Evolutionary conservation across 2,113 vertebrate species (phyloP).

Genomic region (Hydropotes inermis): DNA sequence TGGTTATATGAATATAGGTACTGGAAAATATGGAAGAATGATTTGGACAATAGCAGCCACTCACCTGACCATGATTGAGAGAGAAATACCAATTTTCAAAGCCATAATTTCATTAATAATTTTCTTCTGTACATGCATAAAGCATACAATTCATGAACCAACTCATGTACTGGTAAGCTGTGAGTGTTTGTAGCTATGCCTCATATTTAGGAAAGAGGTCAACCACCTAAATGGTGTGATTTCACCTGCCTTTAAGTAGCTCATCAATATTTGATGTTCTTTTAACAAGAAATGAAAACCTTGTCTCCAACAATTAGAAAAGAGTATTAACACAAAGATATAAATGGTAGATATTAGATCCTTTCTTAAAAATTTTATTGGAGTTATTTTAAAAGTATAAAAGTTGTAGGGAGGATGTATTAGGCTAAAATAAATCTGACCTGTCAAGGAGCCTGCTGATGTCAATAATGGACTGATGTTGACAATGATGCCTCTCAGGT

Average conservation of each 20-base stretch:
- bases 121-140: neutral
- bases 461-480: neutral
- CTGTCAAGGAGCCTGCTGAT: neutral
- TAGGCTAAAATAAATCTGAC: constrained; percentile 4
- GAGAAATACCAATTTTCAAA: neutral
- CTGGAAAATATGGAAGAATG: neutral
- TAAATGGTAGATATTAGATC: neutral
- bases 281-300: neutral
- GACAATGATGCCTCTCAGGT: neutral
- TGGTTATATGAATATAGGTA: neutral
- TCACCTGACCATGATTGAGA: neutral
- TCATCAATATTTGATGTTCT: neutral
- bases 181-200: neutral
- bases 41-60: neutral
- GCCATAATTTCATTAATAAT: neutral
- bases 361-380: neutral
- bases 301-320: neutral
- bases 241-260: neutral
- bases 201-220: neutral
- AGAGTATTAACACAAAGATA: neutral
- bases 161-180: neutral
- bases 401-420: neutral
- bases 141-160: neutral
- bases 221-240: neutral
- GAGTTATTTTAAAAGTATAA: neutral